Base-by-base conservation (phyloP, 2,888 invertebrate genomes). In the Pilophorus perplexus region DNA sequence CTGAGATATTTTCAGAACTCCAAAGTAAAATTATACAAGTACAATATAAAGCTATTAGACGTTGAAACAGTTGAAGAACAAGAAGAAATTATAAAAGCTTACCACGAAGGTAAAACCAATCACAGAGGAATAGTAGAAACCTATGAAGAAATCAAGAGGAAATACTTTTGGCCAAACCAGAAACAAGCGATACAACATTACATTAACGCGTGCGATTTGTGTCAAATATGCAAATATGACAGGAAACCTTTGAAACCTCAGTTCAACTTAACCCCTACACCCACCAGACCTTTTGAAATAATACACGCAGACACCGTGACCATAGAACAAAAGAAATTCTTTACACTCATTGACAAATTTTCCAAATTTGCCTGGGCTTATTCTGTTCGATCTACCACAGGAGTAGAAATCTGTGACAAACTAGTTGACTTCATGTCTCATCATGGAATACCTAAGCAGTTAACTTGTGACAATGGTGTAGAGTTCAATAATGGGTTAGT, bases 321-420 rank as follows among this genome's bases (percentile, higher is more conserved):
- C 2, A 10, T 65, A 3, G 54, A 65, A 55, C 40, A 20, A 65
- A 38, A 55, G 14, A 65, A 65, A 65, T 54, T 55, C 8, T n/a
- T 65, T 2, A 65, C 65, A 3, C 2, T 65, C 1, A 55, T 65
- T 1, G 65, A 65, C 33, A 55, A 52, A 55, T 65, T 65, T 18
- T 65, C 65, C 2, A 65, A 55, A 65, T 55, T 38, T 20, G 54
- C 65, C 2, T 40, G 55, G 40, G 54, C 50, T 1, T 55, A 65
- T 25, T 22, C 55, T 1, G 1, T 65, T 8, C 54, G 55, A 38
- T 23, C 64, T 6, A 2, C 20, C 10, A 60, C 22, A 5, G 18
- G 37, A 2, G 4, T 59, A n/a, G 25, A 59, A 14, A 48, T 59
- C 10, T 23, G 22, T 2, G 20, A 38, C 8, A 67, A 67, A 64